Evolutionary conservation across 2,113 vertebrate genomes (phyloP).

Genomic region (Bolborhynchus lineola): DNA sequence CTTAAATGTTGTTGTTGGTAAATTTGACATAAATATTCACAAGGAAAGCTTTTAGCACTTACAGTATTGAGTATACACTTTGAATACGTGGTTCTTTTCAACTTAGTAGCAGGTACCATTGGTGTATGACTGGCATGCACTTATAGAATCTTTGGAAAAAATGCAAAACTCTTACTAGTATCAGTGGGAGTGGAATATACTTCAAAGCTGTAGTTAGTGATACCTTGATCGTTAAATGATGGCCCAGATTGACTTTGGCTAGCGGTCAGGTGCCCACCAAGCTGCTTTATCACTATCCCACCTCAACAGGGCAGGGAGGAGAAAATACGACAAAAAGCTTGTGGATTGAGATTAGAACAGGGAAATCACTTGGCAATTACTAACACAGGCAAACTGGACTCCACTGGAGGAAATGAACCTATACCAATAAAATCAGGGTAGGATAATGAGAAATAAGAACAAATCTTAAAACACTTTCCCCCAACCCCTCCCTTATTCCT

Average conservation of each 20-base stretch:
- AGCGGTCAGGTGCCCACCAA: accelerated
- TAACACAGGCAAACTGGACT: background rate
- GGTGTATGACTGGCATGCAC: no score
- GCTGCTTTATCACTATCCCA: background rate
- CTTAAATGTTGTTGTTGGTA: accelerated
- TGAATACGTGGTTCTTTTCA: background rate
- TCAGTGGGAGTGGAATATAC: background rate
- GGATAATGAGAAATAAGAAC: background rate
- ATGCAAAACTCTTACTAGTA: background rate
- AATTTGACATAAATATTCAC: background rate
- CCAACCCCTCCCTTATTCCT: background rate
- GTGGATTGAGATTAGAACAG: background rate
- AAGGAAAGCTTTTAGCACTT: background rate
- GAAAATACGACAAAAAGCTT: background rate
- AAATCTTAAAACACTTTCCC: background rate
- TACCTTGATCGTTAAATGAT: background rate
- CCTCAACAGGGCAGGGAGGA: background rate
- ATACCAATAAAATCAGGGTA: background rate
- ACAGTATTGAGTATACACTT: background rate
- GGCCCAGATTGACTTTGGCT: background rate
- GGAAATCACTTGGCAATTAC: background rate
- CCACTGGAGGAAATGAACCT: background rate
- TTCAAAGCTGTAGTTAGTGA: background rate
- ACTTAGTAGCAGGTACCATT: background rate
- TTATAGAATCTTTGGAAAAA: background rate